Conservation (phyloP, 92 coral and sea anemone species). For the Epizoanthus scotinus region DNA sequence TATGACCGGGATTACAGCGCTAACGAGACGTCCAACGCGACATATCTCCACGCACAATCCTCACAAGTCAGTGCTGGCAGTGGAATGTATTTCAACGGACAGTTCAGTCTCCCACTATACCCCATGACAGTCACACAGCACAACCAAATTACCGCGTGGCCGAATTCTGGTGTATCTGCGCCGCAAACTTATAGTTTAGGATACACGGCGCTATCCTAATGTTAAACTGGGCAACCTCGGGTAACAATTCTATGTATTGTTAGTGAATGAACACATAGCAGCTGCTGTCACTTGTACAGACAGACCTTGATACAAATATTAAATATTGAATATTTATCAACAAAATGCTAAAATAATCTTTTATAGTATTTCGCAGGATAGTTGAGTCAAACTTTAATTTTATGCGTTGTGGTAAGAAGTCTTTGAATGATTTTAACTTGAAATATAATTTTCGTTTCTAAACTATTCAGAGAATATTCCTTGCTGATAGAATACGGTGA, state of each 20-base stretch:
- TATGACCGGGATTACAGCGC: conserved; percentile 11
- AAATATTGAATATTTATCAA: conserved; percentile 26
- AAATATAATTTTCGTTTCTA: not conserved
- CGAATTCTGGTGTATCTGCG: conserved; percentile 10
- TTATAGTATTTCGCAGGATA: conserved; percentile 2
- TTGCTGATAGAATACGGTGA: conserved; percentile 5
- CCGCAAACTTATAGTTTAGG: conserved; percentile 38
- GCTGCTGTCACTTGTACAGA: conserved; percentile 23
- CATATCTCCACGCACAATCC: conserved; percentile 1
- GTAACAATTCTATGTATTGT: not conserved
- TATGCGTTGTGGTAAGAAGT: not conserved
- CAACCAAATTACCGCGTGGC: conserved; percentile 26
- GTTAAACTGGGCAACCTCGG: not conserved
- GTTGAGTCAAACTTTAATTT: not conserved
- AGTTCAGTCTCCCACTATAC: conserved; percentile 32
- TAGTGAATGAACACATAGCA: conserved; percentile 2
- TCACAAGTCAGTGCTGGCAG: not conserved
- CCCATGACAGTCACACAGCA: conserved; percentile 33
- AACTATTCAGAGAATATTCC: conserved; percentile 3
- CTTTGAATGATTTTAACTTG: too few relatives aligned
- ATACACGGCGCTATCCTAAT: conserved; percentile 35
- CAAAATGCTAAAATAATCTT: conserved; percentile 5
- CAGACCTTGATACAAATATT: conserved; percentile 24
- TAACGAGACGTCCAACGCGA: conserved; percentile 6
- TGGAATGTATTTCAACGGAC: conserved; percentile 39